Evolutionary conservation across 2,113 vertebrate genomes (phyloP), one percentile per base, ranked within the genome.

Genomic region (Sisor rabdophorus): DNA sequence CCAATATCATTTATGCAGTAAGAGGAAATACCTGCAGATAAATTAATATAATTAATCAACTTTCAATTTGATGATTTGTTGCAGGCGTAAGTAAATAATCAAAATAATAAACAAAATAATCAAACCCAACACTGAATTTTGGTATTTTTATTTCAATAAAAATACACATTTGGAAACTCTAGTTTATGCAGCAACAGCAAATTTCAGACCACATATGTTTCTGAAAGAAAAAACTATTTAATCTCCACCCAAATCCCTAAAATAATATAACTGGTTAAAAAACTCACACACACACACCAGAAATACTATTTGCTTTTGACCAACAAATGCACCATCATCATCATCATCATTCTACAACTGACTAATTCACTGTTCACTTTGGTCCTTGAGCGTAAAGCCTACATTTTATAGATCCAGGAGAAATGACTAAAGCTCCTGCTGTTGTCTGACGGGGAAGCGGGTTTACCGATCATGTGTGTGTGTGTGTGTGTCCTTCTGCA

Each of bases 381-480:
- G 79, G 79, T 73, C 79, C 74, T 80, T 68, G 58, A 73, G 70
- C 79, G 36, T 80, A 81, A 81, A 81, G 60, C 69, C 79, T 60
- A 80, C 74, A 24, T 65, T 60, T 68, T 40, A 60, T 22, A 24
- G 64, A 78, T 53, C 44, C 2, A 44, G 56, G 47, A 60, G 56
- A 52, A 68, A 48, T 40, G 1, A 71, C 76, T 12, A 55, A 59
- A 19, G 58, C 26, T 22, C 53, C 63, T 50, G 2, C 3, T 50
- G 17, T 26, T 36, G 16, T 19, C 55, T 36, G n/a, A 4, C 13
- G 48, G 26, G 68, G 56, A 61, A 50, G 44, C 3, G 20, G 17
- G 1, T 52, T 63, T 28, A n/a, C 61, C 76, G 10, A 48, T 71
- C 36, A 7, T 36, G 32, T 36, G 22, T 58, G 15, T 20, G 11